Percentiles rank a stretch among this genome's conserved stretches.
Evolutionary conservation across 2,797 vertebrate genomes (phyloP).

Genomic region (Hoplostethus mediterraneus): DNA sequence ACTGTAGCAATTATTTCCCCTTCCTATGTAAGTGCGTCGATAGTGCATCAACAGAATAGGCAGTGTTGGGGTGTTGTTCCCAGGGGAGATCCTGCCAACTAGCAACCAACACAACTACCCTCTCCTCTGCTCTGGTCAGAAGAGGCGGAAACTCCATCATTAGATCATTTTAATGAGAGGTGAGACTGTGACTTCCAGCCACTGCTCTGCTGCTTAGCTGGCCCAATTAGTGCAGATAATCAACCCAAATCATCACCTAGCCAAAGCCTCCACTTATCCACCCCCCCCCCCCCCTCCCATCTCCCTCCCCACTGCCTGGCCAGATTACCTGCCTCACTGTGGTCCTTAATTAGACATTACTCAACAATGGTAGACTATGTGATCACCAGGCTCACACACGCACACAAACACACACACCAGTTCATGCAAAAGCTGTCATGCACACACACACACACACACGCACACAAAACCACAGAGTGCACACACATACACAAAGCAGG

Average conservation of each 20-base stretch:
- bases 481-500: conserved; percentile 21
- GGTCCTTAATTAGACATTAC: conserved; percentile 78
- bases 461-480: not conserved
- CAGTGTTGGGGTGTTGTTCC: conserved; percentile 61
- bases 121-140: conserved; percentile 73
- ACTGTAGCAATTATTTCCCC: conserved; percentile 19
- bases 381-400: conserved; percentile 43
- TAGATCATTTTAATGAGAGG: conserved; percentile 85
- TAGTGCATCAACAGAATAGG: conserved; percentile 52
- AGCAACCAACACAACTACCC: conserved; percentile 60
- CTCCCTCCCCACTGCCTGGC: conserved; percentile 39
- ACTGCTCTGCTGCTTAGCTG: conserved; percentile 58
- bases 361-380: conserved; percentile 72
- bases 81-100: conserved; percentile 73
- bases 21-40: conserved; percentile 49
- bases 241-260: conserved; percentile 80
- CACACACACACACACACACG: not conserved
- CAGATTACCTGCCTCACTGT: conserved; percentile 74
- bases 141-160: conserved; percentile 74
- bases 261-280: conserved; percentile 61
- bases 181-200: conserved; percentile 74
- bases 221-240: conserved; percentile 83
- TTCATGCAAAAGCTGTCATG: conserved; percentile 19
- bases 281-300: not conserved
- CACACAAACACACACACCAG: conserved; percentile 7